phyloP scores from a whole-genome alignment of 2,888 invertebrate genomes.

The Leptinotarsa haldemani region DNA sequence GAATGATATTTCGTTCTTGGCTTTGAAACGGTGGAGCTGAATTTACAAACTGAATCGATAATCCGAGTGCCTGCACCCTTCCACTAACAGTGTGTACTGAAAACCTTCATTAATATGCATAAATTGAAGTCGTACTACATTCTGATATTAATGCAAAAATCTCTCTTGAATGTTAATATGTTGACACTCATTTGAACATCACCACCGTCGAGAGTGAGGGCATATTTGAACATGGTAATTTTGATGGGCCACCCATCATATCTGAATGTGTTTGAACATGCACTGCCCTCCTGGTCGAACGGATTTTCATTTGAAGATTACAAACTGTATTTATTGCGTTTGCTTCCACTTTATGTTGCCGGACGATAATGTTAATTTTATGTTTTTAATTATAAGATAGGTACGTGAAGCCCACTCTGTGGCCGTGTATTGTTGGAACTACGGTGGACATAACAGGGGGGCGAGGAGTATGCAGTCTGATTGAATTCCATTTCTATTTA shows the following conservation, averaged over 20 bases:
- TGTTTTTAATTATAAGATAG: slow-evolving; percentile 50
- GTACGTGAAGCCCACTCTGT: slow-evolving; percentile 28
- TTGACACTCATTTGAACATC: slow-evolving; percentile 52
- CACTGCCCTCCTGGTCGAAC: slow-evolving; percentile 50
- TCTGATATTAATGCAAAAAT: slow-evolving; percentile 59
- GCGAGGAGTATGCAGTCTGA: too few relatives aligned
- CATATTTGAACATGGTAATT: slow-evolving; percentile 55
- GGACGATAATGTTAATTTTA: slow-evolving; percentile 58
- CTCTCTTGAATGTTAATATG: slow-evolving; percentile 58
- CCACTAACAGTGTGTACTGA: slow-evolving; percentile 29
- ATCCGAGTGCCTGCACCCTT: slow-evolving; percentile 48
- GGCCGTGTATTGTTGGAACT: neutral
- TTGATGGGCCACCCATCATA: slow-evolving; percentile 48
- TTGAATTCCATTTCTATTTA: too few relatives aligned
- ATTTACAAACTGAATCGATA: slow-evolving; percentile 30
- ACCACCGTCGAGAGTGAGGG: slow-evolving; percentile 24
- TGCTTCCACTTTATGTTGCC: slow-evolving; percentile 54
- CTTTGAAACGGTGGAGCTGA: neutral
- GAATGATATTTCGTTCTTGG: neutral
- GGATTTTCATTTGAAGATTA: slow-evolving; percentile 61
- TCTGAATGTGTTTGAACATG: slow-evolving; percentile 46
- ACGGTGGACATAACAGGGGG: neutral
- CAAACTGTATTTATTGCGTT: slow-evolving; percentile 59
- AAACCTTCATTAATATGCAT: slow-evolving; percentile 60
- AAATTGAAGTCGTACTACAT: slow-evolving; percentile 60